phyloP scores from a whole-genome alignment of 2,113 vertebrate genomes.

The Campylorhamphus procurvoides region DNA sequence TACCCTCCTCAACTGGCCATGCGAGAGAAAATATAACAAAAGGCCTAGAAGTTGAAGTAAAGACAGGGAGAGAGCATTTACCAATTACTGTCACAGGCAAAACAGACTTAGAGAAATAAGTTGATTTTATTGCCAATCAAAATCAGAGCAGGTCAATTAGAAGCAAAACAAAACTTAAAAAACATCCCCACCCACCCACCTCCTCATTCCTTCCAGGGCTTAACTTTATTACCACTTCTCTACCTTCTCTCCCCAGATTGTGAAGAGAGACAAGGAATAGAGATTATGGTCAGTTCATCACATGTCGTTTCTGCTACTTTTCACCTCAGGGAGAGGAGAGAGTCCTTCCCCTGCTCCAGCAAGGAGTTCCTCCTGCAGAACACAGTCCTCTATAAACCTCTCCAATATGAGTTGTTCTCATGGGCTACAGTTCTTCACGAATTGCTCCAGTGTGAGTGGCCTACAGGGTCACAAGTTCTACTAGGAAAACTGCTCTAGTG shows the following conservation, averaged over 20 bases:
- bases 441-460: neutral
- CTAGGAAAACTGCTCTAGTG: neutral
- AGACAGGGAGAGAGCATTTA: too few relatives aligned
- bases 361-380: neutral
- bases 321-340: neutral
- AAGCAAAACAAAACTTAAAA: neutral
- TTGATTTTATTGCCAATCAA: neutral
- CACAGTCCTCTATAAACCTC: neutral
- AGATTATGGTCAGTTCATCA: neutral
- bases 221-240: neutral
- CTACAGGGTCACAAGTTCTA: too few relatives aligned
- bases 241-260: neutral
- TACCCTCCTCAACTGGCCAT: neutral
- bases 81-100: neutral
- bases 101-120: neutral
- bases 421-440: neutral
- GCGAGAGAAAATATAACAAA: neutral
- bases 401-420: rapidly evolving
- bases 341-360: neutral
- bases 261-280: neutral
- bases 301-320: neutral
- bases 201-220: neutral
- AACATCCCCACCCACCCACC: too few relatives aligned
- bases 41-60: neutral
- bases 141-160: neutral